Conservation (phyloP, 2,888 invertebrate genomes). For the Scelioninae gen. 1 region DNA sequence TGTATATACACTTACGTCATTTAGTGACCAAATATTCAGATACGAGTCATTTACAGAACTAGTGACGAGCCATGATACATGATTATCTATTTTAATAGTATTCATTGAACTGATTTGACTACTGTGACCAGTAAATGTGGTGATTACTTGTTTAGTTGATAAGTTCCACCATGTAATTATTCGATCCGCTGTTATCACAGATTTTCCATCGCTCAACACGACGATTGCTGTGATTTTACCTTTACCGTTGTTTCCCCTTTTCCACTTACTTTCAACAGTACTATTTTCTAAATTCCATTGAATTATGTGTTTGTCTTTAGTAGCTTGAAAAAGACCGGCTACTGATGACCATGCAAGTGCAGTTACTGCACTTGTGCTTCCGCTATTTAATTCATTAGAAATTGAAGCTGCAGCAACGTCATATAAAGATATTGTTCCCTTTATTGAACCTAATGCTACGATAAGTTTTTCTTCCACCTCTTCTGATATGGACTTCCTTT, state of each 20-base stretch:
- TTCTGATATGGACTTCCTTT: constrained; percentile 82
- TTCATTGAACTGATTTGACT: constrained; percentile 86
- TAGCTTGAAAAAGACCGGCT: constrained; percentile 86
- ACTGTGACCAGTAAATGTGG: constrained; percentile 88
- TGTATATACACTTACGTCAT: constrained; percentile 76
- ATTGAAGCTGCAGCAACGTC: constrained; percentile 85
- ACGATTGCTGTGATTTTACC: constrained; percentile 85
- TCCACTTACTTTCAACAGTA: constrained; percentile 86
- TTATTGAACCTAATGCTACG: constrained; percentile 90
- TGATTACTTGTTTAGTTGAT: constrained; percentile 86
- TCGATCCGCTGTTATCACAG: constrained; percentile 79
- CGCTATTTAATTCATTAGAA: constrained; percentile 81
- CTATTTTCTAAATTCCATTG: constrained; percentile 85
- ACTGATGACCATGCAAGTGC: constrained; percentile 85
- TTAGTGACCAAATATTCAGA: constrained; percentile 85
- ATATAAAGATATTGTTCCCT: constrained; percentile 90
- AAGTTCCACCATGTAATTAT: constrained; percentile 88
- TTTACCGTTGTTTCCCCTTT: constrained; percentile 88
- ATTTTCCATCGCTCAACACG: constrained; percentile 80
- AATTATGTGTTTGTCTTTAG: constrained; percentile 86
- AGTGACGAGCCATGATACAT: constrained; percentile 84
- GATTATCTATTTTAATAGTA: constrained; percentile 77
- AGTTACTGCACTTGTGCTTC: constrained; percentile 85
- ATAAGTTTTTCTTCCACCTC: constrained; percentile 83
- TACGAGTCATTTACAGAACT: constrained; percentile 85